Conservation (phyloP, 2,113 vertebrate genomes). For the Odontesthes bonariensis region DNA sequence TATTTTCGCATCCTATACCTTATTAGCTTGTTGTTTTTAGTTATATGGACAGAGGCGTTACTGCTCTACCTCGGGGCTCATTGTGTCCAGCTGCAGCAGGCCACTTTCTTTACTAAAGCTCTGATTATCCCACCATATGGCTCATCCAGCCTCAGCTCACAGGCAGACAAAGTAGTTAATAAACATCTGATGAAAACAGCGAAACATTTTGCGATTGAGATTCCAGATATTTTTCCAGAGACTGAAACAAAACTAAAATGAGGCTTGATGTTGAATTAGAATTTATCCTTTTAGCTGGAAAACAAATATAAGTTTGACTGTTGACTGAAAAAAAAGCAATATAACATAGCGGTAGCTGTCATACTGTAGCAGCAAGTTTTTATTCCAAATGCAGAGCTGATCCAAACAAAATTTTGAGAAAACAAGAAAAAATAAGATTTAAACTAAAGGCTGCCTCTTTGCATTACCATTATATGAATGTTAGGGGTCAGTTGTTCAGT, state of each 20-base stretch:
- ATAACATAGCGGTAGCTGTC: too few relatives aligned
- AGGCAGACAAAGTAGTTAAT: neutral
- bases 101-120: neutral
- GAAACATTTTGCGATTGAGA: neutral
- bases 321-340: too few relatives aligned
- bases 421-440: too few relatives aligned
- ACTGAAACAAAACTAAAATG: neutral
- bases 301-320: too few relatives aligned
- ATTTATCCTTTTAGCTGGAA: too few relatives aligned
- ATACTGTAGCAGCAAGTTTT: too few relatives aligned
- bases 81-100: neutral
- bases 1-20: neutral
- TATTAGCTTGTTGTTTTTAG: neutral
- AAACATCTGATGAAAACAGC: neutral
- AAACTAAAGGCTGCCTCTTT: too few relatives aligned
- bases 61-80: neutral
- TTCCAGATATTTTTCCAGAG: neutral
- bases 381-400: too few relatives aligned
- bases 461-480: too few relatives aligned
- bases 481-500: too few relatives aligned
- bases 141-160: neutral
- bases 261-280: too few relatives aligned
- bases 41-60: neutral
- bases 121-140: neutral
- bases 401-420: too few relatives aligned